Evolutionary conservation across 2,797 vertebrate genomes (phyloP).

Genomic region (Potorous gilbertii): DNA sequence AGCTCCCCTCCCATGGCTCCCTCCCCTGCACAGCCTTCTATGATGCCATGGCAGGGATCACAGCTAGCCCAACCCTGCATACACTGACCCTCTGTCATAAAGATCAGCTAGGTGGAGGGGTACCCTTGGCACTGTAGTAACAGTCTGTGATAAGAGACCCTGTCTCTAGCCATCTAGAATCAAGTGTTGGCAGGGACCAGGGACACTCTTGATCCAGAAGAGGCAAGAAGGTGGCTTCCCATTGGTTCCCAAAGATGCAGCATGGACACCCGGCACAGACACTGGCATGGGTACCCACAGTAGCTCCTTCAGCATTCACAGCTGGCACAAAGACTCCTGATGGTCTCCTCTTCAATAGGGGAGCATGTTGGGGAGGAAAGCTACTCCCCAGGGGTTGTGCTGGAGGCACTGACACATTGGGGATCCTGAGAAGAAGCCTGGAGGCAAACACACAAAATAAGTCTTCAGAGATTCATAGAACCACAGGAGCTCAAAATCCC

Average conservation of each 20-base stretch:
- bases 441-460: neutral
- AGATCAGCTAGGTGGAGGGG: neutral
- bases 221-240: neutral
- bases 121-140: neutral
- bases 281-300: neutral
- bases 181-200: neutral
- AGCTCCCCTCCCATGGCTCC: neutral
- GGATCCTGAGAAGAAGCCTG: neutral
- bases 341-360: neutral
- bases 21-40: neutral
- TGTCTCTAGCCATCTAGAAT: neutral
- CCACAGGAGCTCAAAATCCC: neutral
- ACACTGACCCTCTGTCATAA: neutral
- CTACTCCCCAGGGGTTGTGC: neutral
- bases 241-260: neutral
- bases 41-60: neutral
- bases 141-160: neutral
- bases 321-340: neutral
- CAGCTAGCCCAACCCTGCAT: neutral
- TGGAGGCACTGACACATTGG: neutral
- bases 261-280: rapidly evolving
- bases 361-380: no score
- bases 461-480: neutral
- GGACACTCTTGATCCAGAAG: neutral
- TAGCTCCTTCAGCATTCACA: neutral